Conservation (phyloP, 2,113 vertebrate species). For the Xiphophorus maculatus region DNA sequence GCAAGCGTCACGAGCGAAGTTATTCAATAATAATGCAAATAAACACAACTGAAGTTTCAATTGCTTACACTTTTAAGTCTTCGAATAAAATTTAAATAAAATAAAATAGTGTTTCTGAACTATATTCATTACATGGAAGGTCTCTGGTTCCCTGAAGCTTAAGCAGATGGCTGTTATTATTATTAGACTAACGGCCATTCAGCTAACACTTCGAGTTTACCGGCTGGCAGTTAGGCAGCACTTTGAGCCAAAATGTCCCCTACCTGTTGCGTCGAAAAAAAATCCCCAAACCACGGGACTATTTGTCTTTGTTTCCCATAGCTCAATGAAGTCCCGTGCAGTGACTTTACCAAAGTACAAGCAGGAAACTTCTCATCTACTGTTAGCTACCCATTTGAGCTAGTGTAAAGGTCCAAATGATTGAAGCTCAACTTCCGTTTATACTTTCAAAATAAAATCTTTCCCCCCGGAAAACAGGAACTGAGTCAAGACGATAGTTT, state of each 20-base stretch:
- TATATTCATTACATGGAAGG: background rate
- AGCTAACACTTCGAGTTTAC: slow-evolving; percentile 36
- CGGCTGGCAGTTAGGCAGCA: slow-evolving; percentile 5
- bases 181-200: slow-evolving; percentile 36
- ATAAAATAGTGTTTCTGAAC: fast-evolving
- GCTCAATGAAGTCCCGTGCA: background rate
- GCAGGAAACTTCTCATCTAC: slow-evolving; percentile 48
- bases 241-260: slow-evolving; percentile 12
- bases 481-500: background rate
- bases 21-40: slow-evolving; percentile 4
- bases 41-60: background rate
- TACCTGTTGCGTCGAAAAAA: slow-evolving; percentile 48
- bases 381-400: slow-evolving; percentile 49
- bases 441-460: slow-evolving; percentile 34
- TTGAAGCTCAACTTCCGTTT: slow-evolving; percentile 25
- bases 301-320: slow-evolving; percentile 47
- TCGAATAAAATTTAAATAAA: background rate
- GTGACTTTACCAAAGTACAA: slow-evolving; percentile 25
- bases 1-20: slow-evolving; percentile 36
- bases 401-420: slow-evolving; percentile 8
- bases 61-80: fast-evolving
- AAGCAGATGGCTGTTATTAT: slow-evolving; percentile 8
- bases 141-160: background rate
- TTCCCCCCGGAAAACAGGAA: background rate
- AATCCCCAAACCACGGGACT: background rate